phyloP scores from a whole-genome alignment of 2,113 vertebrate genomes.

The Cranoglanis bouderius region DNA sequence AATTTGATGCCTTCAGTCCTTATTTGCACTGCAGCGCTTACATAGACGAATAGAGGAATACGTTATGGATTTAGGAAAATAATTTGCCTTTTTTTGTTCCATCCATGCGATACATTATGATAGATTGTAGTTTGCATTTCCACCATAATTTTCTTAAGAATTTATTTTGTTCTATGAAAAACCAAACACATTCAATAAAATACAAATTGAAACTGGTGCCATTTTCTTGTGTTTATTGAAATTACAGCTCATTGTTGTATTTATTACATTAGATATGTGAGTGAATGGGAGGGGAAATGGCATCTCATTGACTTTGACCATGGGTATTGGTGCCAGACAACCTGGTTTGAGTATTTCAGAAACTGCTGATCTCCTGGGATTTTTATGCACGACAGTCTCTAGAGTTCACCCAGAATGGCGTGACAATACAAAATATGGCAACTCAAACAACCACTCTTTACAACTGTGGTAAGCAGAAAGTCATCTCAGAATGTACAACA shows the following conservation, averaged over 20 bases:
- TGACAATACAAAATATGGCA: not conserved
- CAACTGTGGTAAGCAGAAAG: not conserved
- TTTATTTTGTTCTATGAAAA: slow-evolving; percentile 53
- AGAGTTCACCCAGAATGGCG: not conserved
- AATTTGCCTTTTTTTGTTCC: not conserved
- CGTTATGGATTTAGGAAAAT: not conserved
- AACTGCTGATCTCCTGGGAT: not conserved
- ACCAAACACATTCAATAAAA: slow-evolving; percentile 46
- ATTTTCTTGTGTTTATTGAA: not conserved
- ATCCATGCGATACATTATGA: not conserved
- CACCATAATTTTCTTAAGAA: slow-evolving; percentile 27
- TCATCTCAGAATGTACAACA: not conserved
- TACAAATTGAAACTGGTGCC: not conserved
- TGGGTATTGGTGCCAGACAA: not conserved
- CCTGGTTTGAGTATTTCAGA: not conserved
- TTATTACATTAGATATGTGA: not conserved
- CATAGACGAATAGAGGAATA: not conserved
- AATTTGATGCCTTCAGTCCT: not conserved
- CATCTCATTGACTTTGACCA: not conserved
- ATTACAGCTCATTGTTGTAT: not conserved
- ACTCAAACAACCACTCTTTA: not conserved
- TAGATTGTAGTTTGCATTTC: not conserved
- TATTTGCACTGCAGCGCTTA: slow-evolving; percentile 10
- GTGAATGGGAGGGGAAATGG: not conserved
- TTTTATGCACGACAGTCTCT: not conserved